Evolutionary conservation across 2,888 invertebrate genomes (phyloP), one percentile per base, ranked within the genome.

Genomic region (Geotrupes spiniger): DNA sequence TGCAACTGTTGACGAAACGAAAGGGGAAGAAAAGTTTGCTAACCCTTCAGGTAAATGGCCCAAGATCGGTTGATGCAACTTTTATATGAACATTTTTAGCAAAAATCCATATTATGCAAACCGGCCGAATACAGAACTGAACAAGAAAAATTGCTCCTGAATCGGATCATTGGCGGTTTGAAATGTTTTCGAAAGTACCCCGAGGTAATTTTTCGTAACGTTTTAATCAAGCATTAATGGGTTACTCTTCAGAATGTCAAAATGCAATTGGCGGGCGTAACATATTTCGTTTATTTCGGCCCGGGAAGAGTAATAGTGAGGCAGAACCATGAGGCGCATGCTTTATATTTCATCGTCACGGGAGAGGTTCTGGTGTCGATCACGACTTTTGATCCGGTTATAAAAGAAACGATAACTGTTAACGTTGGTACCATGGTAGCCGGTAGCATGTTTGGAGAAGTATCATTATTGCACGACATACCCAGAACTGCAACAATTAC

Each of bases 361-460:
- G 88, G 88, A 2, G 77, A 80, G 61, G 73, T 79, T 6, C 63
- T 63, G 4, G 74, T 83, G 45, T 77, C 76, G 36, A 78, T 77
- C 46, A 67, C 73, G 59, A 62, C 74, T 1, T 78, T 65, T 47
- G 83, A 84, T 54, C 75, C 76, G 43, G 61, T 79, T 15, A 61
- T 78, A 1, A 73, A 78, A 10, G 66, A 75, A 59, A 58, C 70
- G 36, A 63, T 76, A 1, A 75, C 75, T 0, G 69, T 74, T 11
- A 76, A 79, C 10, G 69, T 80, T 5, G 80, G 79, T 3, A 63
- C 63, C 0, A 74, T 83, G 69, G 75, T 74, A 15, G 54, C 77
- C 0, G 85, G 84, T 0, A 80, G 80, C 43, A 79, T 80, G 75
- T 84, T 85, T 58, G 86, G 85, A 0, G 84, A 85, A 68, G 78